phyloP scores from a whole-genome alignment of 2,113 vertebrate species.

The Hydrochoerus hydrochaeris region DNA sequence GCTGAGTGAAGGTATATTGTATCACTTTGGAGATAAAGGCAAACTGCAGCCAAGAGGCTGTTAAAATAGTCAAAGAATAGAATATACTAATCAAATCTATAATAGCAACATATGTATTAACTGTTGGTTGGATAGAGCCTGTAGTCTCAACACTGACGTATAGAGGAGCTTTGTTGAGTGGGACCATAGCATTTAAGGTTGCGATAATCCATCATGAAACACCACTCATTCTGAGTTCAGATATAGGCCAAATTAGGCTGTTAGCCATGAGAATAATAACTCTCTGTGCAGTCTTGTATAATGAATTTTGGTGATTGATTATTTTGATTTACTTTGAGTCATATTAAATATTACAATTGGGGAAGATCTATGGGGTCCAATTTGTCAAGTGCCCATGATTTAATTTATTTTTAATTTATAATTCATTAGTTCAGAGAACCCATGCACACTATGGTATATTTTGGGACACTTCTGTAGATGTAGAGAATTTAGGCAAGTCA shows the following conservation, averaged over 20 bases:
- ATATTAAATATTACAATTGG: not conserved
- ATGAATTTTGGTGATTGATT: not conserved
- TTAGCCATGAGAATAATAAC: not conserved
- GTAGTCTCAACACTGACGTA: not conserved
- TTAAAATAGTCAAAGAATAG: not conserved
- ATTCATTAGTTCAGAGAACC: not conserved
- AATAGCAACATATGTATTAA: not conserved
- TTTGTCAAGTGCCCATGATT: not conserved
- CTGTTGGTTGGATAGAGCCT: not conserved
- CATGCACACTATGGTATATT: not conserved
- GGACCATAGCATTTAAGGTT: not conserved
- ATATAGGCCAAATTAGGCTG: not conserved
- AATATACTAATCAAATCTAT: not conserved
- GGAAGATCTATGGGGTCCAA: not conserved
- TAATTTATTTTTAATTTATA: slow-evolving; percentile 39
- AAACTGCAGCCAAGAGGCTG: not conserved
- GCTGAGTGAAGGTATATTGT: not conserved
- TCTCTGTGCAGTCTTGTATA: not conserved
- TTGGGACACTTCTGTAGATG: not conserved
- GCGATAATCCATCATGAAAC: not conserved
- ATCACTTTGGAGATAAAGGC: not conserved
- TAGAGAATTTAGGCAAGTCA: not conserved
- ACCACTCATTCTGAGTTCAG: not conserved
- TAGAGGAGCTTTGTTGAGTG: not conserved
- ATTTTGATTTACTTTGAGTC: not conserved